Conservation (phyloP, 2,888 invertebrate genomes). For the Andrena marginata region DNA sequence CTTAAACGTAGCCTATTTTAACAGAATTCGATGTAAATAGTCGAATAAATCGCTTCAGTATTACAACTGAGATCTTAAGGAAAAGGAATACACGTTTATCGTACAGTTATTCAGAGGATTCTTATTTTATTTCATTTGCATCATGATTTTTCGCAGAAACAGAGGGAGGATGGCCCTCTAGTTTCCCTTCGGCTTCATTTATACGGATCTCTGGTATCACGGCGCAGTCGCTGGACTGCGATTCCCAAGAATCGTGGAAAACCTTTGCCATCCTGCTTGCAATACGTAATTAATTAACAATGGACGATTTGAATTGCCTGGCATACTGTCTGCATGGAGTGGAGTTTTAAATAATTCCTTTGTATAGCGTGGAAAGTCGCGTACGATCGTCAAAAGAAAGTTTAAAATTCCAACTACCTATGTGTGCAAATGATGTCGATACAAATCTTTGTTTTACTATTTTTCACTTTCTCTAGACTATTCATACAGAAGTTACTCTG, state of each 20-base stretch:
- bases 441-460: no score
- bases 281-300: not conserved
- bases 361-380: no score
- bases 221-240: constrained; percentile 59
- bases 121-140: constrained; percentile 14
- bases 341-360: no score
- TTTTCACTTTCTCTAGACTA: no score
- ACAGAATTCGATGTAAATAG: not conserved
- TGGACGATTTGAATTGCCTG: no score
- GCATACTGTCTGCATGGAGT: no score
- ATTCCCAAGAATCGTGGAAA: constrained; percentile 65
- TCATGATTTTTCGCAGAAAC: constrained; percentile 14
- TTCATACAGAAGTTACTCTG: no score
- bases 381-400: no score
- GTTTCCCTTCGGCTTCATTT: constrained; percentile 60
- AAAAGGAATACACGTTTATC: not conserved
- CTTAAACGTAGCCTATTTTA: constrained; percentile 6
- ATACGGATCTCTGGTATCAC: constrained; percentile 72
- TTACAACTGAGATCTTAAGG: constrained; percentile 16
- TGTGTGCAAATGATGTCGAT: no score
- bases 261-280: constrained; percentile 33
- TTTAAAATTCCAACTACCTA: no score
- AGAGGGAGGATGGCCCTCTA: not conserved
- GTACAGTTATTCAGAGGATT: not conserved
- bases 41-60: constrained; percentile 54